Conservation (phyloP, 2,113 vertebrate species). For the Mesocricetus auratus region DNA sequence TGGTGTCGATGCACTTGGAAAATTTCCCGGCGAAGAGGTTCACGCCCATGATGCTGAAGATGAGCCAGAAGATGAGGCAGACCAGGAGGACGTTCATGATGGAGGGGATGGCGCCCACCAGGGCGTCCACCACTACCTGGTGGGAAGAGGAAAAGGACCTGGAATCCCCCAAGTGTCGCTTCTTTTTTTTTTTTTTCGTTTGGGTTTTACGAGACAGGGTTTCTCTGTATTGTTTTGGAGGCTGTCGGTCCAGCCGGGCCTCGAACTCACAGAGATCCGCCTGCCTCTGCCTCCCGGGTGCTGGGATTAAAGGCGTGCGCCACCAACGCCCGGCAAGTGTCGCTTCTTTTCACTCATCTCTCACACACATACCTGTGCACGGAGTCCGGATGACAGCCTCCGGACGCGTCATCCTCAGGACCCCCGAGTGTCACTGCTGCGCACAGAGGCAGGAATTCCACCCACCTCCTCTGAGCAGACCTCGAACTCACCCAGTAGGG, state of each 20-base stretch:
- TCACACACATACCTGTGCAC: too few species aligned
- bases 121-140: conserved; percentile 97
- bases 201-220: too few species aligned
- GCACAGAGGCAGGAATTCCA: not conserved
- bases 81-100: conserved; percentile 99
- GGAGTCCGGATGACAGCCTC: not conserved
- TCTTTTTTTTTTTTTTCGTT: too few species aligned
- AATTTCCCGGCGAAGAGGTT: conserved; percentile 98
- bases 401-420: not conserved
- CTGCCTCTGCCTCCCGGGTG: too few species aligned
- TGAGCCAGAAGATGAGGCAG: conserved; percentile 99
- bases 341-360: too few species aligned
- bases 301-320: too few species aligned
- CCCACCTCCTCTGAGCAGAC: not conserved
- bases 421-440: too few species aligned
- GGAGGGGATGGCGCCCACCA: conserved; percentile 96
- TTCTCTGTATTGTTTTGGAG: too few species aligned
- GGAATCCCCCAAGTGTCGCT: not conserved
- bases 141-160: not conserved
- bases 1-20: conserved; percentile 92
- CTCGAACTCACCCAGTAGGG: not conserved
- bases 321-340: too few species aligned
- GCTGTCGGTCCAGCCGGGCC: too few species aligned
- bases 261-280: too few species aligned
- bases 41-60: conserved; percentile 99